Evolutionary conservation across 2,113 vertebrate genomes (phyloP).

Genomic region (Ptilorrhoa leucosticta): DNA sequence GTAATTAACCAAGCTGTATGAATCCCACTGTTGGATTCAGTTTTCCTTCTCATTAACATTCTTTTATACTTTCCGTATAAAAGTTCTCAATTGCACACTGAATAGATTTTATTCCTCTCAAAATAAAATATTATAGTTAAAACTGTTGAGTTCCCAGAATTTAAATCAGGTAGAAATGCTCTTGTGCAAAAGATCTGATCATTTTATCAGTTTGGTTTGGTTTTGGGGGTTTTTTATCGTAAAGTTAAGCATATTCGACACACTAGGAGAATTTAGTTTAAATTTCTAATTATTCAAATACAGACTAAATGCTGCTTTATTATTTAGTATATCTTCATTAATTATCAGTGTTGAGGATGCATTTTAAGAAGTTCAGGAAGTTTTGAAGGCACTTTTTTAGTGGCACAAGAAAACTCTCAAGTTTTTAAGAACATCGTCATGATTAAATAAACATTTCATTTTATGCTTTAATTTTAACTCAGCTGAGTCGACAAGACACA

Average conservation of each 20-base stretch:
- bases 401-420: constrained; percentile 30
- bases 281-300: constrained; percentile 49
- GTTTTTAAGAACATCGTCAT: neutral
- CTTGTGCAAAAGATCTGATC: neutral
- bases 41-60: constrained; percentile 1
- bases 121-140: neutral
- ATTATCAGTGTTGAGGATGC: constrained; percentile 35
- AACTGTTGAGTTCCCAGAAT: neutral
- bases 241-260: constrained; percentile 36
- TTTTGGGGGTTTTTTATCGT: neutral
- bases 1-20: neutral
- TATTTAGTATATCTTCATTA: constrained; percentile 35
- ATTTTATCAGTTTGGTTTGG: neutral
- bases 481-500: constrained; percentile 49
- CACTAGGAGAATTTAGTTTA: constrained; percentile 11
- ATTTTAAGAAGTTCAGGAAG: constrained; percentile 42
- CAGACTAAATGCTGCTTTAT: constrained; percentile 7
- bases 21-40: neutral
- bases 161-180: constrained; percentile 11
- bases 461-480: constrained; percentile 62
- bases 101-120: neutral
- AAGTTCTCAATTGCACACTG: neutral
- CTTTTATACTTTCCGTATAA: neutral
- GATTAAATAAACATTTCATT: constrained; percentile 64
- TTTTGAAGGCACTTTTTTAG: constrained; percentile 34